Base-by-base conservation (phyloP, 2,888 invertebrate genomes). In the Drosophila koepferae region DNA sequence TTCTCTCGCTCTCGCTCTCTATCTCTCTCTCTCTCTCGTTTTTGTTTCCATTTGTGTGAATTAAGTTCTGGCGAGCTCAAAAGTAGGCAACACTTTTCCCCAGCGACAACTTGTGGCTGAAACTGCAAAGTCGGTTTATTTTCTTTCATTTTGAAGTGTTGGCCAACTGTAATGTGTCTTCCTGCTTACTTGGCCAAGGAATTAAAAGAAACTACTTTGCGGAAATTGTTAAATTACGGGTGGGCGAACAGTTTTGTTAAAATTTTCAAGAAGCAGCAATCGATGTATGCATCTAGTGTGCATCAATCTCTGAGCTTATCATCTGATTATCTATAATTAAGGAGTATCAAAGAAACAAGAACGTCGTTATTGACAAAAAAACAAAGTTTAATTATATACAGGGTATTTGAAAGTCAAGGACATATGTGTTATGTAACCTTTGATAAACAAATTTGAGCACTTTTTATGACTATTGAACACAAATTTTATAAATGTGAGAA, bases 1-100 rank as follows among this genome's bases (percentile, higher is more conserved):
- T 3, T 28, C 34, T 10, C n/a, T 8, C 8, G 16, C 6, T 63
- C 55, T 4, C 4, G 6, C 23, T 36, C 59, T 8, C 56, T 54
- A 2, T 28, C 34, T 10, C n/a, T 8, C 8, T 38, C 6, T 63
- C 55, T 4, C 4, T 8, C 23, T 36, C 59, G 67, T 72, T 71
- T 71, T 67, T 64, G 28, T 51, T 58, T 69, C 63, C 71, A 77
- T 81, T 86, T 80, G 77, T 59, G 69, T 58, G 85, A 75, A 82
- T 81, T 77, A 82, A 72, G 76, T 74, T 82, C 64, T 67, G 74
- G 51, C 43, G 72, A 56, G 65, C 48, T 55, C 53, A 55, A 64
- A 67, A 59, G 72, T 74, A 72, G 72, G 72, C 72, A 73, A 73
- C 68, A 67, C 31, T 40, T 74, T 58, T 20, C 72, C 68, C 63